phyloP scores from a whole-genome alignment of 2,888 invertebrate genomes.

The Drosophila ochracea region DNA sequence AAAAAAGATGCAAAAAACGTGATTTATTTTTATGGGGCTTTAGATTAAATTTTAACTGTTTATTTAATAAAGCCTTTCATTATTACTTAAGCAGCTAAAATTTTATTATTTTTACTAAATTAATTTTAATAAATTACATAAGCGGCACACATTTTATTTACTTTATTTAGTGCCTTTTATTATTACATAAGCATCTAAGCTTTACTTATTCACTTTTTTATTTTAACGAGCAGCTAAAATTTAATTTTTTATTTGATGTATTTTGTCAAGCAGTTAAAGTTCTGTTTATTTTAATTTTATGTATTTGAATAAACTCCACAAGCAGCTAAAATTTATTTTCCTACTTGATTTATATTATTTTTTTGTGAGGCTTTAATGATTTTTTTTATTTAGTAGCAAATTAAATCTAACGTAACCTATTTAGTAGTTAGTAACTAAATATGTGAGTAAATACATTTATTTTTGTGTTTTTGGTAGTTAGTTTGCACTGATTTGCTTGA shows the following conservation, averaged over 20 bases:
- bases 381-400: not conserved
- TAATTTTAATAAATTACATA: not conserved
- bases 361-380: not conserved
- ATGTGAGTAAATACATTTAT: not conserved
- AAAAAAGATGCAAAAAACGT: not conserved
- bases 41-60: not conserved
- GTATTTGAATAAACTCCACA: not conserved
- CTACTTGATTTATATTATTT: not conserved
- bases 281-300: not conserved
- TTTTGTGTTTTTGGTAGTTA: not conserved
- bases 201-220: not conserved
- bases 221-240: not conserved
- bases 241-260: not conserved
- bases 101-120: not conserved
- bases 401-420: not conserved
- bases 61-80: not conserved
- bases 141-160: not conserved
- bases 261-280: not conserved
- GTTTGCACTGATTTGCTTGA: not conserved
- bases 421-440: not conserved
- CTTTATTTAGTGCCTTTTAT: not conserved
- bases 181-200: not conserved
- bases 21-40: too few species aligned
- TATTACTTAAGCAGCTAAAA: not conserved
- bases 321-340: not conserved